Evolutionary conservation across 2,113 vertebrate genomes (phyloP).

Genomic region (Pachypanchax playfairii): DNA sequence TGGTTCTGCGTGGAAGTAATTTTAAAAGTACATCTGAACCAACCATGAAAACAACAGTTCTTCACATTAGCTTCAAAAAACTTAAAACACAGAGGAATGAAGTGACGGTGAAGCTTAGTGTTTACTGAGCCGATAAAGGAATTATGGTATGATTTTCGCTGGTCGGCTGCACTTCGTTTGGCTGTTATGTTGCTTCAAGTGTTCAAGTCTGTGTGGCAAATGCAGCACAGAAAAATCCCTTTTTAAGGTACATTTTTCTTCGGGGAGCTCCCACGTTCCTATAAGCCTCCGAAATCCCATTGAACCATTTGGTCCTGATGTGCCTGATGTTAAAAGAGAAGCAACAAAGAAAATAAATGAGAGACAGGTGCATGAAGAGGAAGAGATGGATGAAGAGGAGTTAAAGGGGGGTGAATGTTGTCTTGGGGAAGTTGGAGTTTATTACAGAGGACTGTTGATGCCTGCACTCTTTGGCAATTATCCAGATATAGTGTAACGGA

Average conservation of each 20-base stretch:
- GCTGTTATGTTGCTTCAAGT: not conserved
- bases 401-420: not conserved
- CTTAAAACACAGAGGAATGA: not conserved
- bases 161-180: not conserved
- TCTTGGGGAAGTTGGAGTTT: constrained; percentile 18
- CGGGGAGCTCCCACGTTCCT: not conserved
- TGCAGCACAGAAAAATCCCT: not conserved
- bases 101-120: not conserved
- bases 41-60: not conserved
- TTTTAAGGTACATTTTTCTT: not conserved
- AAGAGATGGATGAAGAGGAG: constrained; percentile 16
- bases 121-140: not conserved
- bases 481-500: constrained; percentile 19
- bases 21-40: not conserved
- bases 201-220: not conserved
- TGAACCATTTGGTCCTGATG: not conserved
- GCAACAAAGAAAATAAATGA: constrained; percentile 13
- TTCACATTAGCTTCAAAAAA: not conserved
- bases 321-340: not conserved
- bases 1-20: not conserved
- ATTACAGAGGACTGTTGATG: constrained; percentile 40
- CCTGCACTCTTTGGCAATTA: constrained; percentile 43
- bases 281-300: not conserved
- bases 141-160: not conserved
- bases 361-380: constrained; percentile 14